Base-by-base conservation (phyloP, 2,888 invertebrate genomes). In the Ennomos quercinarius region DNA sequence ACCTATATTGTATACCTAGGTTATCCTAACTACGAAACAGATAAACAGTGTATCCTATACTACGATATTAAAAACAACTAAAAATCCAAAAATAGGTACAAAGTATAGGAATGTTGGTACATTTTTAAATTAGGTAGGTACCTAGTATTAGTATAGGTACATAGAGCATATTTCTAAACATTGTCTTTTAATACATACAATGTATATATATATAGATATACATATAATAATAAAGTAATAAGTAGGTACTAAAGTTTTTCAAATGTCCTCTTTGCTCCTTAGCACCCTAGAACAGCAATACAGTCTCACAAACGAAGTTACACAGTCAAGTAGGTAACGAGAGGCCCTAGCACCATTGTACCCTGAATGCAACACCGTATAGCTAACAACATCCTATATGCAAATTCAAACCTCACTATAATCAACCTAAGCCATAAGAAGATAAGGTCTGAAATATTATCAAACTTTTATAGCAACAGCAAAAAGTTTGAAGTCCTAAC, bases 291-390 rank as follows among this genome's bases (percentile, higher is more conserved):
- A 62, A 74, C 63, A 70, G 78, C 72, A 71, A 72, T 75, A 75
- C 80, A 74, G 79, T 77, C 74, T 84, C 81, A 78, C 86, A 89
- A 91, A 91, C 86, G 89, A 90, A 91, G 91, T 91, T 91, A 91
- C 85, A 88, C 87, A 91, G 91, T 91, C 91, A 90, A 91, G 91
- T 91, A 86, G 84, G 86, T 87, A 90, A 90, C 90, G 90, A 89
- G 90, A 87, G 87, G 86, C 84, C 83, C 83, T 81, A 81, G 77
- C 82, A 64, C 62, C 77, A 84, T 84, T 83, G 80, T 84, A 78
- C 81, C 77, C 43, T 55, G 43, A 59, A 57, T 64, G 66, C 64
- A 59, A 57, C 51, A 10, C 13, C 51, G 42, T 47, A 52, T 45
- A 62, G 13, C 54, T 17, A 49, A 38, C 40, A 11, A 13, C 36